Evolutionary conservation across 2,113 vertebrate species (phyloP), one percentile per base, ranked within the genome.

Genomic region (Morone chrysops): DNA sequence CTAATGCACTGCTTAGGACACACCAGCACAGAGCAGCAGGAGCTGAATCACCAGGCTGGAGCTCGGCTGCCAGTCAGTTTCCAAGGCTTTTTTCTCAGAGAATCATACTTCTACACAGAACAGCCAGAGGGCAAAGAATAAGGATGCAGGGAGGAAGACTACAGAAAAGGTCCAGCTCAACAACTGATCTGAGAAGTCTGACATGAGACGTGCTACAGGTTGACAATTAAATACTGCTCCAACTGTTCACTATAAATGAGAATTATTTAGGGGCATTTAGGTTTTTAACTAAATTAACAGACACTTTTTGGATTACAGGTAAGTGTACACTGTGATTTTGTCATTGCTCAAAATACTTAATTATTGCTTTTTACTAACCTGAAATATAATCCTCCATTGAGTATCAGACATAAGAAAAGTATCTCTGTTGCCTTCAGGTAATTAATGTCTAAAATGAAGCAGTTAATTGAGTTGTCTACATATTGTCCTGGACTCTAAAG

Each of bases 1-100:
- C 41, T 67, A 16, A 86, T 31, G 51, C 13, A 4, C 76, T 57
- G 70, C 16, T 20, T 20, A 66, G 74, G 56, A 76, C 16, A 53
- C 43, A 31, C 31, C 31, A 31, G 31, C 31, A 72, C 10, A 16
- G 31, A 72, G 66, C 41, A 66, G 18, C 0, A 14, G 22, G 47
- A 71, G 61, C 60, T 47, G 56, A 70, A 81, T 76, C 25, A 76
- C 75, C 63, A 41, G 60, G 53, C 51, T 41, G 70, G 40, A 66
- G 50, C 59, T 22, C n/a, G 4, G 40, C 62, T 71, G 3, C 48
- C 74, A 41, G 53, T 53, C 68, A 81, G n/a, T 7, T 7, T 57
- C 47, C 20, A n/a, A 60, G 14, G 38, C 6, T 36, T 56, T 11
- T 43, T 45, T 41, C 20, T 56, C 8, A 1, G 47, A 63, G 68